phyloP scores from a whole-genome alignment of 1,140 invertebrate genomes.

The Eueides isabella region DNA sequence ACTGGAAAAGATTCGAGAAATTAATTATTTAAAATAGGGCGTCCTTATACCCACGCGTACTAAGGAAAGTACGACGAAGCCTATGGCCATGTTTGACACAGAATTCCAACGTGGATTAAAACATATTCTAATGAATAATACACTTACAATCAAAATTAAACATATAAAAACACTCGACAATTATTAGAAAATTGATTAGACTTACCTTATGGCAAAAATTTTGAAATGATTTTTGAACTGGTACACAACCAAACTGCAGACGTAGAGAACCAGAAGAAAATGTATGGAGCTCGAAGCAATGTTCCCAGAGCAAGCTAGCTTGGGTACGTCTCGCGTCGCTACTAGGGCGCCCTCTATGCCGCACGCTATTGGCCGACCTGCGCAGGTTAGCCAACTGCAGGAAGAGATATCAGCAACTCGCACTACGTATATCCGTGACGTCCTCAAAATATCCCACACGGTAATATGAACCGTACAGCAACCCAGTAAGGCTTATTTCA shows the following conservation, averaged over 20 bases:
- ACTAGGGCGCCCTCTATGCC: constrained; percentile 72
- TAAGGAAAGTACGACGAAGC: constrained; percentile 75
- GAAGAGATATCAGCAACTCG: constrained; percentile 53
- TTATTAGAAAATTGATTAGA: constrained; percentile 72
- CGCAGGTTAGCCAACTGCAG: constrained; percentile 63
- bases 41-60: constrained; percentile 80
- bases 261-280: constrained; percentile 82
- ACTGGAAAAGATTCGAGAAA: constrained; percentile 80
- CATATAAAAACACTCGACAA: constrained; percentile 63
- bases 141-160: constrained; percentile 61
- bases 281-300: constrained; percentile 83
- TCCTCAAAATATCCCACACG: constrained; percentile 37
- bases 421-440: constrained; percentile 80
- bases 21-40: constrained; percentile 80
- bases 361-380: constrained; percentile 60
- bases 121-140: constrained; percentile 62
- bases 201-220: constrained; percentile 82
- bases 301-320: constrained; percentile 79
- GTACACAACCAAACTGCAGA: constrained; percentile 81
- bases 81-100: constrained; percentile 81
- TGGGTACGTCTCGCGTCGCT: constrained; percentile 78
- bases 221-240: constrained; percentile 81
- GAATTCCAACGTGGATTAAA: constrained; percentile 81
- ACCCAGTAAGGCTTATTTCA: constrained; percentile 35
- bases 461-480: constrained; percentile 44